These are phyloP conservation scores for Hylaeus volcanicus DNA, from an alignment of 1,140 invertebrate species.

Conservation along the genomic window DNA sequence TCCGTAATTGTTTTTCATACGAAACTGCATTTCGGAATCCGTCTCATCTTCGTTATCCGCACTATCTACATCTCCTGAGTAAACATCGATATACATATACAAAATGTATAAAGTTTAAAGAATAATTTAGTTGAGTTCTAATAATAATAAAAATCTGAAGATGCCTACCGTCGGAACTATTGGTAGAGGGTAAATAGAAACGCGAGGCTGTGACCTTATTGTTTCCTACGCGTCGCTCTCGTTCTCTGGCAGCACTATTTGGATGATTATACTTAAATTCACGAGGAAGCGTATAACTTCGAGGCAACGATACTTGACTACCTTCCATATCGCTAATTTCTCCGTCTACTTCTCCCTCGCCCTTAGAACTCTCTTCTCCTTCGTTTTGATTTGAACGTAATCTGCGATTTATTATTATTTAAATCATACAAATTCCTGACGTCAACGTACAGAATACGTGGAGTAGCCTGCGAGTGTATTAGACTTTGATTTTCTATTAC, in stretches of 20 bases:
- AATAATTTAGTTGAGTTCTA: background rate
- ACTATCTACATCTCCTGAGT: conserved; percentile 84
- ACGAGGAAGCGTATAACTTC: conserved; percentile 91
- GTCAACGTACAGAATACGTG: background rate
- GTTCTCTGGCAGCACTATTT: conserved; percentile 77
- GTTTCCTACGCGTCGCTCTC: conserved; percentile 81
- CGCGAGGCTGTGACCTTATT: conserved; percentile 82
- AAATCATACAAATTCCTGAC: background rate
- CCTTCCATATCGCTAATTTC: conserved; percentile 77
- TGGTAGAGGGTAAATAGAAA: conserved; percentile 88
- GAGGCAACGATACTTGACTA: conserved; percentile 87
- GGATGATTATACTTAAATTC: conserved; percentile 89
- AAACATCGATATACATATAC: conserved; percentile 14
- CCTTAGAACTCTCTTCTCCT: conserved; percentile 74
- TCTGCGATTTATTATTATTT: conserved; percentile 53
- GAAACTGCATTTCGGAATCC: conserved; percentile 71
- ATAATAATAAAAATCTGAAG: conserved; percentile 11
- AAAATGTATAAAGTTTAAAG: background rate
- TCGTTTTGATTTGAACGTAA: conserved; percentile 73
- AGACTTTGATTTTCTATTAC: conserved; percentile 47
- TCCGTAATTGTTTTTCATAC: conserved; percentile 50
- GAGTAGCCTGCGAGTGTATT: no score
- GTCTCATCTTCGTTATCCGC: conserved; percentile 83
- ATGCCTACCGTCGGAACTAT: conserved; percentile 89
- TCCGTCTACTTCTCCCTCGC: conserved; percentile 72